Percentiles rank a stretch among this genome's conserved stretches.
Evolutionary conservation across 2,888 invertebrate species (phyloP).

Genomic region (Zaprionus obscuricornis): DNA sequence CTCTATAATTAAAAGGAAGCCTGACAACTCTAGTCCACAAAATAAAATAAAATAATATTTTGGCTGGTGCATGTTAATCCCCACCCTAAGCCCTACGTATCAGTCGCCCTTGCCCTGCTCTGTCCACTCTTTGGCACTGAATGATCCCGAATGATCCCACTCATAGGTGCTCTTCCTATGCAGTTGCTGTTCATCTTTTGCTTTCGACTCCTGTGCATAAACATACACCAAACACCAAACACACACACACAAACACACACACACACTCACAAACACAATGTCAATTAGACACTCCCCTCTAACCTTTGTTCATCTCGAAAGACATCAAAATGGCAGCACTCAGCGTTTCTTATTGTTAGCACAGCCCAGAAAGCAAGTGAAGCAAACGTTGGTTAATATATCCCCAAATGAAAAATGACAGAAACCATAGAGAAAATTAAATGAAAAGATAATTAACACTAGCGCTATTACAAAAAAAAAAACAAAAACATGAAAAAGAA

Average conservation of each 20-base stretch:
- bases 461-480: too few species aligned
- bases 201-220: conserved; percentile 41
- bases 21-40: conserved; percentile 41
- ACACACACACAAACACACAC: conserved; percentile 6
- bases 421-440: not conserved
- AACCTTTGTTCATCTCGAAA: conserved; percentile 21
- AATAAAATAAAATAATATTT: too few species aligned
- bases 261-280: conserved; percentile 1
- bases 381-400: conserved; percentile 31
- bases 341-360: conserved; percentile 32
- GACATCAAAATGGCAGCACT: conserved; percentile 24
- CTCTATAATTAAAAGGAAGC: conserved; percentile 6
- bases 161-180: conserved; percentile 61
- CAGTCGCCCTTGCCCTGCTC: conserved; percentile 2
- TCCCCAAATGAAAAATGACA: conserved; percentile 3
- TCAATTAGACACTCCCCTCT: conserved; percentile 14
- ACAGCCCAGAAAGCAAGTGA: conserved; percentile 20
- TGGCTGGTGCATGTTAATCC: conserved; percentile 62
- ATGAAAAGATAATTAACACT: not conserved
- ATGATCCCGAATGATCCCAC: conserved; percentile 17
- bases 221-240: not conserved
- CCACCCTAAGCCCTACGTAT: too few species aligned
- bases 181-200: conserved; percentile 53
- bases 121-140: conserved; percentile 27
- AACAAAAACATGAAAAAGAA: not conserved